phyloP scores from a whole-genome alignment of 2,797 vertebrate species.

The Myiotriccus ornatus region DNA sequence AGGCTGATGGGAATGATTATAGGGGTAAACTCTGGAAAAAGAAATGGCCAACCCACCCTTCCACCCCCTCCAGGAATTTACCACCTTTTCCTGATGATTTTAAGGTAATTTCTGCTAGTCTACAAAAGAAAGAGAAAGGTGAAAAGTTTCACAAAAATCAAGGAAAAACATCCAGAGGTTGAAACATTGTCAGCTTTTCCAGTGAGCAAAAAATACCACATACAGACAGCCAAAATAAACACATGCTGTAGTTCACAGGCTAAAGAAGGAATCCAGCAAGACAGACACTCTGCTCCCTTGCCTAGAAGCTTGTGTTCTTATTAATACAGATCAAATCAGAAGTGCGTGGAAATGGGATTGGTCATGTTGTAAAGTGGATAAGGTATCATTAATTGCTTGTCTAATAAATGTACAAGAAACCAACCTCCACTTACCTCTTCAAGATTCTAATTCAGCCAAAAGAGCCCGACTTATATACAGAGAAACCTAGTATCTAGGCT shows the following conservation, averaged over 20 bases:
- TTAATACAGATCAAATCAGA: background rate
- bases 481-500: background rate
- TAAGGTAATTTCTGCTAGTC: background rate
- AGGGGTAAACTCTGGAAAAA: background rate
- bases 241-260: background rate
- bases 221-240: background rate
- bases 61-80: background rate
- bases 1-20: background rate
- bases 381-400: background rate
- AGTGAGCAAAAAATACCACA: background rate
- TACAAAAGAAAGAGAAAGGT: background rate
- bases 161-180: background rate
- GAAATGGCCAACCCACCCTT: background rate
- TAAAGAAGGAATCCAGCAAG: background rate
- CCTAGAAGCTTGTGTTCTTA: background rate
- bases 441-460: background rate
- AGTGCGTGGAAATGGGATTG: background rate
- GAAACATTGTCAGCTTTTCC: background rate
- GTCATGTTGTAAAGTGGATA: background rate
- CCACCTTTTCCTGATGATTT: background rate
- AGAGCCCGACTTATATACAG: background rate
- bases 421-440: background rate
- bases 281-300: background rate
- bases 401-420: background rate
- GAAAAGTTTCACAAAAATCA: background rate